Evolutionary conservation across 2,888 invertebrate species (phyloP).

Genomic region (Patella caerulea): DNA sequence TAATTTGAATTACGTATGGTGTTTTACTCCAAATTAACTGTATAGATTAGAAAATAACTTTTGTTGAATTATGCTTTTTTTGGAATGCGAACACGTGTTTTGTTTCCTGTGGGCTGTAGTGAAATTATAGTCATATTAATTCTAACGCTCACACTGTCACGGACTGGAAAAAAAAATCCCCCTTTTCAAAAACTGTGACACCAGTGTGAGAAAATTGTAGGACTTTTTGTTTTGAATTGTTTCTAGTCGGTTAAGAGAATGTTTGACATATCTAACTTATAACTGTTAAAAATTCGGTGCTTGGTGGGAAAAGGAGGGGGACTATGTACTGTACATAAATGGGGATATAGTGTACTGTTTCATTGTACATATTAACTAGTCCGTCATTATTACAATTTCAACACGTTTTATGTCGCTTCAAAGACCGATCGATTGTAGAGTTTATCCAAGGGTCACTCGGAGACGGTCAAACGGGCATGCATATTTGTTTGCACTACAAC

Average conservation of each 20-base stretch:
- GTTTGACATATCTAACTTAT: slow-evolving; percentile 3
- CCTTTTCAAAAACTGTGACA: too few relatives aligned
- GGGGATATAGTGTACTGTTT: too few relatives aligned
- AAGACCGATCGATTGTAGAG: too few relatives aligned
- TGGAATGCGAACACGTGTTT: slow-evolving; percentile 5
- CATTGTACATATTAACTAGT: too few relatives aligned
- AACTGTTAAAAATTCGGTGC: not conserved
- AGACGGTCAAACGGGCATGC: too few relatives aligned
- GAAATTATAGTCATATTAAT: too few relatives aligned
- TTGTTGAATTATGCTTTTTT: slow-evolving; percentile 3
- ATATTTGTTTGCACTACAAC: too few relatives aligned
- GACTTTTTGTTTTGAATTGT: slow-evolving; percentile 4
- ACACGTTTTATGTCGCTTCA: too few relatives aligned
- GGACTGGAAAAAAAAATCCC: too few relatives aligned
- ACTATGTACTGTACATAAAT: not conserved
- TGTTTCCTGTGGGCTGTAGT: not conserved
- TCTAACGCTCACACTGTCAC: too few relatives aligned
- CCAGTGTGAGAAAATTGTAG: not conserved
- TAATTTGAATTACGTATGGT: slow-evolving; percentile 12
- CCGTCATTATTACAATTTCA: too few relatives aligned
- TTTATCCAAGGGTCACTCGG: too few relatives aligned
- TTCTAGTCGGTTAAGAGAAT: not conserved
- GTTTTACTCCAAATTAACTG: not conserved
- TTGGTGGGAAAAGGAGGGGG: not conserved
- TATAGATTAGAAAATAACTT: slow-evolving; percentile 10